These are phyloP conservation scores for Corvus cornix DNA, from an alignment of 2,113 vertebrate genomes.

Conservation along the genomic window DNA sequence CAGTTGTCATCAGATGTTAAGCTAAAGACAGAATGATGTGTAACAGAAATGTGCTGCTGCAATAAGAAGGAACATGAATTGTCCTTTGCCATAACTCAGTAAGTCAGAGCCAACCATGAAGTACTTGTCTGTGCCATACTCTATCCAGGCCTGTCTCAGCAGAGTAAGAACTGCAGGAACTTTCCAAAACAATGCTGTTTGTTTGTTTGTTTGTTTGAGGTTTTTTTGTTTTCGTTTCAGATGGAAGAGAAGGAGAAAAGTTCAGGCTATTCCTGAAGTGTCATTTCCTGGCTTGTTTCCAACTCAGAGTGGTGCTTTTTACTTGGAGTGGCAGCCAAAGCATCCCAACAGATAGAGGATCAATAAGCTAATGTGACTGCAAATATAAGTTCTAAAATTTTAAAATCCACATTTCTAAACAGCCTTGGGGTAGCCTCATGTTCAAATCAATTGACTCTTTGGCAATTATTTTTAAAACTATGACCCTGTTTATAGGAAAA, in stretches of 20 bases:
- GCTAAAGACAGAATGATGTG: constrained; percentile 23
- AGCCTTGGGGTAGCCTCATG: background rate
- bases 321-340: background rate
- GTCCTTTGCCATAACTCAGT: background rate
- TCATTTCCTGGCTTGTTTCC: background rate
- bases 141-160: background rate
- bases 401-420: background rate
- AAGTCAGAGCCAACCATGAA: background rate
- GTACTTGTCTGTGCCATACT: background rate
- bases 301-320: background rate
- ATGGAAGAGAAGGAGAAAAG: background rate
- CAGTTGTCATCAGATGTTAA: constrained; percentile 50
- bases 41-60: background rate
- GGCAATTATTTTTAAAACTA: background rate
- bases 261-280: background rate
- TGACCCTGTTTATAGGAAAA: background rate
- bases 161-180: background rate
- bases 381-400: background rate
- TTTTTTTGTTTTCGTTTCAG: background rate
- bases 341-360: background rate
- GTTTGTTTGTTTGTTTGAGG: background rate
- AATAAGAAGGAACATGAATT: background rate
- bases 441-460: background rate
- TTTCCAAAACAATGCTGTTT: background rate
- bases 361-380: background rate